Evolutionary conservation across 2,888 invertebrate genomes (phyloP).

Genomic region (Aphidoletes aphidimyza): DNA sequence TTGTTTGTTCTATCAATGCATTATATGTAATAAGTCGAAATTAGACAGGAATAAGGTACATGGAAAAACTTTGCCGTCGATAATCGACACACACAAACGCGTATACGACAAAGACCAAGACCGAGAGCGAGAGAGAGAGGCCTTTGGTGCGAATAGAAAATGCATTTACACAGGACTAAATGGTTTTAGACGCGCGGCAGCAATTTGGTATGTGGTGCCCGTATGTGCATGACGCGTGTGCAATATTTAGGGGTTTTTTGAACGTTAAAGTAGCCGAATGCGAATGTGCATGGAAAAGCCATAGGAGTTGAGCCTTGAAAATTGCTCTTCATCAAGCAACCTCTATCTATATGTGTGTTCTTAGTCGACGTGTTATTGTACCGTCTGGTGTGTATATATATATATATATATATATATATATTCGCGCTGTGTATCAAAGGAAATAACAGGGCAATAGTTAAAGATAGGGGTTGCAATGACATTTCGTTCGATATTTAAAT

Average conservation of each 20-base stretch:
- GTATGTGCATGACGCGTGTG: background rate
- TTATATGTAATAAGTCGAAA: background rate
- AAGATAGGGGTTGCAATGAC: conserved; percentile 37
- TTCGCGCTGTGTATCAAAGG: conserved; percentile 17
- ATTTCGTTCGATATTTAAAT: conserved; percentile 38
- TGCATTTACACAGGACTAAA: background rate
- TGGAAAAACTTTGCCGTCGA: no score
- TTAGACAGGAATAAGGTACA: background rate
- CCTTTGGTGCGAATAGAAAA: background rate
- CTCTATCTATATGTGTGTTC: background rate
- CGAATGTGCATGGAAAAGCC: conserved; percentile 17
- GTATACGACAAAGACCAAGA: no score
- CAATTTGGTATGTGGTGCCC: no score
- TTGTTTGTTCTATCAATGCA: background rate
- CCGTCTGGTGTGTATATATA: background rate
- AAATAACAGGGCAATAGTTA: background rate
- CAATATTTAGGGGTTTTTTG: background rate
- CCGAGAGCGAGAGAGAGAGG: no score
- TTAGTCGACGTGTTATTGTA: background rate
- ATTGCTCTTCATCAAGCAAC: background rate
- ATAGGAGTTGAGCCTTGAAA: conserved; percentile 39
- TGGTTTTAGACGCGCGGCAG: background rate
- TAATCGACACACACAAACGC: no score
- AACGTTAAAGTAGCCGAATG: no score
- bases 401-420: no score